These are phyloP conservation scores for Neostethus bicornis DNA, from an alignment of 2,797 vertebrate genomes.

Conservation along the genomic window DNA sequence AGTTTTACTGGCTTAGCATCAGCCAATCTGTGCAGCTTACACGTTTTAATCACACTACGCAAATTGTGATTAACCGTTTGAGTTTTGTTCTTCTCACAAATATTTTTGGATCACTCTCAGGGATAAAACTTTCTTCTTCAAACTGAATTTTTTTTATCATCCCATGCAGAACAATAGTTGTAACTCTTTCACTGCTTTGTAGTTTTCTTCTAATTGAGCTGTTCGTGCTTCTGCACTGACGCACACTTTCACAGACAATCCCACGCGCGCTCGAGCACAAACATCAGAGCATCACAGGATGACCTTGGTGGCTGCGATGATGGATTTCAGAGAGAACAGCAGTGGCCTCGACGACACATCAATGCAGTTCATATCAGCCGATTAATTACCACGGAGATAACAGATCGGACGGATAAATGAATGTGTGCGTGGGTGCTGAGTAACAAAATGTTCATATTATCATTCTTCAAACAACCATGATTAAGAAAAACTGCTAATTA, in stretches of 20 bases:
- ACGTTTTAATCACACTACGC: constrained; percentile 7
- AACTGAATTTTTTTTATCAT: constrained; percentile 11
- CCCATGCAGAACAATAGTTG: constrained; percentile 36
- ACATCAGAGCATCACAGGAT: constrained; percentile 8
- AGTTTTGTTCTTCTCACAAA: background rate
- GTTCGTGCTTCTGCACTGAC: constrained; percentile 20
- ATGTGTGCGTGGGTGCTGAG: constrained; percentile 14
- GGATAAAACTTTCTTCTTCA: constrained; percentile 18
- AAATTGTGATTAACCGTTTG: constrained; percentile 1
- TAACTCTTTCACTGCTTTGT: background rate
- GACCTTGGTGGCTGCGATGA: constrained; percentile 44
- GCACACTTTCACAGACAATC: background rate
- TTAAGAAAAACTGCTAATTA: background rate
- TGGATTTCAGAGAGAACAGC: constrained; percentile 22
- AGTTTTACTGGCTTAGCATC: constrained; percentile 43
- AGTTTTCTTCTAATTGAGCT: constrained; percentile 31
- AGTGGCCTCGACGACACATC: constrained; percentile 30
- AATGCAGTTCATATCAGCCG: constrained; percentile 28
- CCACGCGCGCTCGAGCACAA: constrained; percentile 1
- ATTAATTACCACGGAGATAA: constrained; percentile 30
- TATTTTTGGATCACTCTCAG: constrained; percentile 26
- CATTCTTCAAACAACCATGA: constrained; percentile 9
- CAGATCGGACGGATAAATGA: constrained; percentile 3
- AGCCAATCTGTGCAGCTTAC: constrained; percentile 28
- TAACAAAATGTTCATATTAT: constrained; percentile 33